Evolutionary conservation across 1,140 invertebrate species (phyloP).

Genomic region (Sycobia sp.): DNA sequence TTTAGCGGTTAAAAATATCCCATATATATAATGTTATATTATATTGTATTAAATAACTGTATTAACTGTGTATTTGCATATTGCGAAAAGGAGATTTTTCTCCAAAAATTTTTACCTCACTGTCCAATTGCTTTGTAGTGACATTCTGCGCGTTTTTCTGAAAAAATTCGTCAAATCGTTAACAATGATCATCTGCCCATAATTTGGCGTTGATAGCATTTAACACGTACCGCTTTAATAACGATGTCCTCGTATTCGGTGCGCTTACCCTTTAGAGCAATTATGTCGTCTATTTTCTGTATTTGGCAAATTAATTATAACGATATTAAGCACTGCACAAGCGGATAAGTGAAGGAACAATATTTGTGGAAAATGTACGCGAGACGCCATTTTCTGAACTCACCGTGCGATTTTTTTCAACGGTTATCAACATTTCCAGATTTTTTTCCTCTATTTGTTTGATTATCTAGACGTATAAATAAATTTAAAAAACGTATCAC

Average conservation of each 20-base stretch:
- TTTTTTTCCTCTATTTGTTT: slow-evolving; percentile 50
- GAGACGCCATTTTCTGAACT: too few relatives aligned
- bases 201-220: background rate
- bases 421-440: slow-evolving; percentile 40
- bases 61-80: too few relatives aligned
- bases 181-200: background rate
- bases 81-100: background rate
- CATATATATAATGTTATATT: too few relatives aligned
- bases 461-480: slow-evolving; percentile 44
- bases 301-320: background rate
- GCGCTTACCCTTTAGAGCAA: slow-evolving; percentile 27
- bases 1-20: too few relatives aligned
- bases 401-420: slow-evolving; percentile 49
- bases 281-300: slow-evolving; percentile 31
- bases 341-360: too few relatives aligned
- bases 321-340: too few relatives aligned
- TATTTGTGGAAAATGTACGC: slow-evolving; percentile 10
- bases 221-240: slow-evolving; percentile 31
- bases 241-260: slow-evolving; percentile 33
- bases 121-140: slow-evolving; percentile 18
- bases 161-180: background rate
- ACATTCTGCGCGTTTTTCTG: slow-evolving; percentile 26
- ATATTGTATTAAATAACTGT: too few relatives aligned
- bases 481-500: background rate
- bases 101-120: slow-evolving; percentile 19